Percentiles rank a stretch among this genome's conserved stretches.
Conservation (phyloP, 2,797 vertebrate species). For the Fistularia commersonii region DNA sequence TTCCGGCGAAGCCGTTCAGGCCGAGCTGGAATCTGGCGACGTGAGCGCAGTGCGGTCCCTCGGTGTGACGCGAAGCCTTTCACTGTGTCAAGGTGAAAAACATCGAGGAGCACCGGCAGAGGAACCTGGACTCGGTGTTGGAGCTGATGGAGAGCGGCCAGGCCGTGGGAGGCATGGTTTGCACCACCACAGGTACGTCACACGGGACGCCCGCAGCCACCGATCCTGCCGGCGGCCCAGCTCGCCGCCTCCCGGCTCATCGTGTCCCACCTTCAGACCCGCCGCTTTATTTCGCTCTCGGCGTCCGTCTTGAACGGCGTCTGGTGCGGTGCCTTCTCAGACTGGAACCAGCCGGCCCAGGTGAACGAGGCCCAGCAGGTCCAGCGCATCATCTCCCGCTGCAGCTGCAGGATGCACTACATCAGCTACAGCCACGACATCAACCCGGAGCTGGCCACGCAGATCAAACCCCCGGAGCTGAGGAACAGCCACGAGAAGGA, state of each 20-base stretch:
- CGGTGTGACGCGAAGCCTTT: background rate
- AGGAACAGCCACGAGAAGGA: constrained; percentile 89
- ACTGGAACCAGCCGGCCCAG: constrained; percentile 95
- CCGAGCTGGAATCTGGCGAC: too few species aligned
- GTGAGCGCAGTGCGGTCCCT: too few species aligned
- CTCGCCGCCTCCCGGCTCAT: too few species aligned
- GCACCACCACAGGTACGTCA: constrained; percentile 91
- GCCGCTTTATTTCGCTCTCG: too few species aligned
- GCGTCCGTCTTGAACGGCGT: background rate
- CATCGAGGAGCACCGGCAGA: constrained; percentile 94
- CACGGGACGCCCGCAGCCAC: background rate
- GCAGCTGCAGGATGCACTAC: constrained; percentile 98
- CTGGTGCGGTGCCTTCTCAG: constrained; percentile 54
- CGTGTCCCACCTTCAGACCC: background rate
- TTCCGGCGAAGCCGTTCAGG: too few species aligned
- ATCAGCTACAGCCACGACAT: constrained; percentile 98
- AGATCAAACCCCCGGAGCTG: constrained; percentile 93
- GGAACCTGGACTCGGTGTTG: constrained; percentile 91
- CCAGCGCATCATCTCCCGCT: constrained; percentile 97
- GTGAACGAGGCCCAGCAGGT: constrained; percentile 93
- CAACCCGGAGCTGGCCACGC: constrained; percentile 90
- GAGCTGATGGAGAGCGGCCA: constrained; percentile 98
- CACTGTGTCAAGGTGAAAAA: constrained; percentile 87
- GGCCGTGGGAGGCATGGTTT: constrained; percentile 98
- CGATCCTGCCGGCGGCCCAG: too few species aligned